Evolutionary conservation across 2,888 invertebrate species (phyloP).

Genomic region (Emmelina monodactyla): DNA sequence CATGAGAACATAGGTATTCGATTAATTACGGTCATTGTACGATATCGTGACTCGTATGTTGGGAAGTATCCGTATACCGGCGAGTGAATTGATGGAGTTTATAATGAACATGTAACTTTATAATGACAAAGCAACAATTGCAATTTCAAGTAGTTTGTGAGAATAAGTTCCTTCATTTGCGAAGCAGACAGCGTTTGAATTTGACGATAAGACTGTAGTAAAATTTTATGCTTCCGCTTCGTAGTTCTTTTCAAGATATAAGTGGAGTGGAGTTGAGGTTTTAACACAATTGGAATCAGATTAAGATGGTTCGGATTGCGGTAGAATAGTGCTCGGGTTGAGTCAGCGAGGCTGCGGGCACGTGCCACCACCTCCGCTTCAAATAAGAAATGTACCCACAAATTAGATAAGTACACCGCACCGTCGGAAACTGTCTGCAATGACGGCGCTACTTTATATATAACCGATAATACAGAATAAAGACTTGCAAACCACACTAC

Average conservation of each 20-base stretch:
- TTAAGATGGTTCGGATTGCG: slow-evolving; percentile 46
- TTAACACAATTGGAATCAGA: slow-evolving; percentile 62
- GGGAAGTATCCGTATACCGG: too few species aligned
- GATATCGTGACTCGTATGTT: neutral
- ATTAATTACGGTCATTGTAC: neutral
- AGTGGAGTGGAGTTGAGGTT: slow-evolving; percentile 45
- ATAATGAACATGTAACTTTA: too few species aligned
- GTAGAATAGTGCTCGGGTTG: slow-evolving; percentile 38
- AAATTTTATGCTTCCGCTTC: too few species aligned
- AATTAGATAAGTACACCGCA: slow-evolving; percentile 20
- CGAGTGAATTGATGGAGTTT: too few species aligned
- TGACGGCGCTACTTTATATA: neutral
- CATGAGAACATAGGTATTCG: neutral
- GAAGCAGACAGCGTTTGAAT: too few species aligned
- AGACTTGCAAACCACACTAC: too few species aligned
- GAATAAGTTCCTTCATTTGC: too few species aligned
- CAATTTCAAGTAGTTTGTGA: too few species aligned
- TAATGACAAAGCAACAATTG: too few species aligned
- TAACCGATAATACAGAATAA: neutral
- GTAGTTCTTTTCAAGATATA: too few species aligned
- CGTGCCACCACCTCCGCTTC: slow-evolving; percentile 32
- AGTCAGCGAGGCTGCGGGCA: slow-evolving; percentile 49
- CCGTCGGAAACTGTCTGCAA: slow-evolving; percentile 1
- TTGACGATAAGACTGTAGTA: too few species aligned
- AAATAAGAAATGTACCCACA: slow-evolving; percentile 38